Evolutionary conservation across 2,797 vertebrate genomes (phyloP).

Genomic region (Carduelis carduelis): DNA sequence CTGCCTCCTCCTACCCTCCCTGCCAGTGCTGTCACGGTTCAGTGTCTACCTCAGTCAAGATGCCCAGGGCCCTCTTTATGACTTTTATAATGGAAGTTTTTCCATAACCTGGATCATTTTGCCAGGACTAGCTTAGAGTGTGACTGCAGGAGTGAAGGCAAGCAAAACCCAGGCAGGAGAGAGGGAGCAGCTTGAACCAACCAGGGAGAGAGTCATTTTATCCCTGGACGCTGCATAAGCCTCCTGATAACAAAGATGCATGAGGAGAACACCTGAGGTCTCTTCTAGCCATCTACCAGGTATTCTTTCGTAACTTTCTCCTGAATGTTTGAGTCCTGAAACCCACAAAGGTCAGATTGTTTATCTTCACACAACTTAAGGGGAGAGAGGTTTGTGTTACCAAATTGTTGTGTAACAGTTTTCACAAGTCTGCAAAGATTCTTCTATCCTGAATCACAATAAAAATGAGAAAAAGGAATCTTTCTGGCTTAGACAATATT

Average conservation of each 20-base stretch:
- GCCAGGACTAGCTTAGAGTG: not conserved
- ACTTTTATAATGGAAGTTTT: not conserved
- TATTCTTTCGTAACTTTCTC: not conserved
- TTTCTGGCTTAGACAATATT: not conserved
- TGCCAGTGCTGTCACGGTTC: not conserved
- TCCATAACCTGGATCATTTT: not conserved
- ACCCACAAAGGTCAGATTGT: not conserved
- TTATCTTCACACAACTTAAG: not conserved
- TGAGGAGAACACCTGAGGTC: not conserved
- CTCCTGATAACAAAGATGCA: not conserved
- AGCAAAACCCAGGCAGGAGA: not conserved
- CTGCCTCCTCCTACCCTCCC: not conserved
- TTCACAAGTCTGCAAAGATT: not conserved
- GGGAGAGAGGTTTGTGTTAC: not conserved
- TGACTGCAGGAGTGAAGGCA: rapidly evolving
- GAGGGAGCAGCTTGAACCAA: not conserved
- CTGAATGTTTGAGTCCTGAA: not conserved
- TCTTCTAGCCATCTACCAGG: not conserved
- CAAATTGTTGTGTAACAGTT: not conserved
- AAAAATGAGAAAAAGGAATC: not conserved
- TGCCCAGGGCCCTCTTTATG: not conserved
- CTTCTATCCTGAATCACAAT: not conserved
- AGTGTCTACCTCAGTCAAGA: rapidly evolving
- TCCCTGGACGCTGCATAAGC: not conserved
- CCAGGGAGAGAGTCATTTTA: not conserved